Conservation (phyloP, 64 coral and sea anemone genomes). For the Montipora efflorescens region DNA sequence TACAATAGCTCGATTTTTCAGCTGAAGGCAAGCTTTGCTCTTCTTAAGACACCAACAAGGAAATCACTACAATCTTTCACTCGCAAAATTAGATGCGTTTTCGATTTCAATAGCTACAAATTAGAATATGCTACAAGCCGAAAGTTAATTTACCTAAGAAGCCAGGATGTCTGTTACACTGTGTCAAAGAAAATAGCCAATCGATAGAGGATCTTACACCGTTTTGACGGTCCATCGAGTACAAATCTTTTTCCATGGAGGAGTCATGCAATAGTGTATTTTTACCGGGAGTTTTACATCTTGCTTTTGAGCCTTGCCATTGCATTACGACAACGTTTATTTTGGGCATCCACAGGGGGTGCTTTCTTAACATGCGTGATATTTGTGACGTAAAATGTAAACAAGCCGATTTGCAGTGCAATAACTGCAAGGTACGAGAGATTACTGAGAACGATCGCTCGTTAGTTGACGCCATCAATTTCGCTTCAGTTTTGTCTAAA, state of each 20-base stretch:
- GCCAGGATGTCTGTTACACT: constrained; percentile 15
- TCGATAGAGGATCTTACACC: not conserved
- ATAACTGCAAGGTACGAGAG: too few relatives aligned
- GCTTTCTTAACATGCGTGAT: not conserved
- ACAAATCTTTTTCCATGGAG: not conserved
- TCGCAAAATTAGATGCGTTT: too few relatives aligned
- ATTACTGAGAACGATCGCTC: too few relatives aligned
- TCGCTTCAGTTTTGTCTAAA: too few relatives aligned
- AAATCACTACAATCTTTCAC: too few relatives aligned
- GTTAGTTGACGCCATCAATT: too few relatives aligned
- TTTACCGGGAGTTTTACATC: not conserved
- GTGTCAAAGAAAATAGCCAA: not conserved
- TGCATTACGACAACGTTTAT: not conserved
- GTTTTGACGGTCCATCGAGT: constrained; percentile 15
- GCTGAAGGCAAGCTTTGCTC: too few relatives aligned
- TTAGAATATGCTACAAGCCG: not conserved
- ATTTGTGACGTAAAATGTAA: not conserved
- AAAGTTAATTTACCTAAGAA: not conserved
- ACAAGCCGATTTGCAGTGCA: not conserved
- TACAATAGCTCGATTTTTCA: too few relatives aligned
- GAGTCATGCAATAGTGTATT: not conserved
- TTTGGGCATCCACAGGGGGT: not conserved
- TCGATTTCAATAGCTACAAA: too few relatives aligned
- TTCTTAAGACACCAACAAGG: too few relatives aligned
- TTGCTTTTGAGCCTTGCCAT: not conserved